Percentiles rank a stretch among this genome's conserved stretches.
Evolutionary conservation across 2,888 invertebrate species (phyloP).

Genomic region (Cyclophora albipunctata): DNA sequence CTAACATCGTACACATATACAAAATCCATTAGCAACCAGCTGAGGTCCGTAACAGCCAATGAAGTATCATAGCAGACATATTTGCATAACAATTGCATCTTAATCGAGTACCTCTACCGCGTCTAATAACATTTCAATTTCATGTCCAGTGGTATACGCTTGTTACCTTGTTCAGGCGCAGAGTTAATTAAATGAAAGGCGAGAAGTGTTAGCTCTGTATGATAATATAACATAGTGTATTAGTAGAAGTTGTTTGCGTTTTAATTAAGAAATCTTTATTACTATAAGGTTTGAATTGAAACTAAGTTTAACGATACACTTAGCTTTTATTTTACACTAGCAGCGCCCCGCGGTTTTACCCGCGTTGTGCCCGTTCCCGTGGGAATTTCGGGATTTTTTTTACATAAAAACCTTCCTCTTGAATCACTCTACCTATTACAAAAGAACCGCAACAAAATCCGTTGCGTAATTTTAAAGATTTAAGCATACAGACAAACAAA

Average conservation of each 20-base stretch:
- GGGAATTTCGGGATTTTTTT: too few relatives aligned
- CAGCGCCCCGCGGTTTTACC: too few relatives aligned
- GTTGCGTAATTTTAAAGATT: too few relatives aligned
- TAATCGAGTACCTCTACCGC: slow-evolving; percentile 31
- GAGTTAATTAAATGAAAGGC: slow-evolving; percentile 6
- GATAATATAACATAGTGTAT: background rate
- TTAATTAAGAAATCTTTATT: too few relatives aligned
- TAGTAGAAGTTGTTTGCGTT: background rate
- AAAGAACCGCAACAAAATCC: too few relatives aligned
- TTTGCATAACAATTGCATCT: slow-evolving; percentile 38
- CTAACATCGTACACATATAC: slow-evolving; percentile 12
- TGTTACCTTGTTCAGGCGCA: slow-evolving; percentile 3
- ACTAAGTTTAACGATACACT: too few relatives aligned
- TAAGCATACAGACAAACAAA: too few relatives aligned
- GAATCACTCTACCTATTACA: too few relatives aligned
- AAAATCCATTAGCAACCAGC: slow-evolving; percentile 38
- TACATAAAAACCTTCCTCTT: too few relatives aligned
- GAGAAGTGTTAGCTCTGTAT: background rate
- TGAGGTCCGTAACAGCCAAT: slow-evolving; percentile 32
- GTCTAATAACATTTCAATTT: slow-evolving; percentile 23
- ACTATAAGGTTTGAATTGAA: too few relatives aligned
- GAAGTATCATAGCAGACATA: slow-evolving; percentile 33
- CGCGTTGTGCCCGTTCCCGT: too few relatives aligned
- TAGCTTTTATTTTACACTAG: too few relatives aligned
- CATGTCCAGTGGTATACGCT: slow-evolving; percentile 6